Conservation (phyloP, 2,888 invertebrate species). For the Cyaniris semiargus region DNA sequence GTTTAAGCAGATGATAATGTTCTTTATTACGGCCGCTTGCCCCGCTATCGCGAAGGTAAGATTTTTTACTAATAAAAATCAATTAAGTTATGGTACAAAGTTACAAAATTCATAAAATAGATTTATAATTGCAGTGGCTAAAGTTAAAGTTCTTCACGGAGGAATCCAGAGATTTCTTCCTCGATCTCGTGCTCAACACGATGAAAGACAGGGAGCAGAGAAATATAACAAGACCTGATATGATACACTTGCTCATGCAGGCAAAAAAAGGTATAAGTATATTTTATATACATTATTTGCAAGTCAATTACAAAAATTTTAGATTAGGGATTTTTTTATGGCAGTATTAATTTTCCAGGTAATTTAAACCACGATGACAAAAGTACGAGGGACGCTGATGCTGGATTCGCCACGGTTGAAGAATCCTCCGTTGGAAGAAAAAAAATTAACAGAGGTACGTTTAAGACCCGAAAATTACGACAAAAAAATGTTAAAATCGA, state of each 20-base stretch:
- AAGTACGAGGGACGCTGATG: constrained; percentile 47
- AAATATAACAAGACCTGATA: constrained; percentile 63
- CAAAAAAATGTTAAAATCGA: too few relatives aligned
- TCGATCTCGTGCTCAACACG: constrained; percentile 57
- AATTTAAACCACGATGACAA: constrained; percentile 52
- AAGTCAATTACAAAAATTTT: neutral
- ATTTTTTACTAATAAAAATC: neutral
- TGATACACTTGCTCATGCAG: constrained; percentile 77
- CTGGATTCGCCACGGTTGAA: constrained; percentile 67
- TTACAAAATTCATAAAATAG: neutral
- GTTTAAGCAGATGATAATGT: constrained; percentile 42
- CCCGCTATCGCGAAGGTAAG: constrained; percentile 41
- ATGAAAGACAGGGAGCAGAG: constrained; percentile 60
- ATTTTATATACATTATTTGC: neutral
- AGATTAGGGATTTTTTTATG: neutral
- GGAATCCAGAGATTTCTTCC: constrained; percentile 51
- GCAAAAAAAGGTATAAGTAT: constrained; percentile 57
- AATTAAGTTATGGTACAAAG: neutral
- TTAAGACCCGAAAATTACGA: neutral
- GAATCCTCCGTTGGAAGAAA: constrained; percentile 61
- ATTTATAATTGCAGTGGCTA: constrained; percentile 41
- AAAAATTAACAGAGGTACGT: constrained; percentile 50
- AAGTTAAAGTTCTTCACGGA: constrained; percentile 46
- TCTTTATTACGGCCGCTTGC: constrained; percentile 40
- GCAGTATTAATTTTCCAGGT: constrained; percentile 44